phyloP scores from a whole-genome alignment of 2,888 invertebrate species.

The Polymixis lichenea region DNA sequence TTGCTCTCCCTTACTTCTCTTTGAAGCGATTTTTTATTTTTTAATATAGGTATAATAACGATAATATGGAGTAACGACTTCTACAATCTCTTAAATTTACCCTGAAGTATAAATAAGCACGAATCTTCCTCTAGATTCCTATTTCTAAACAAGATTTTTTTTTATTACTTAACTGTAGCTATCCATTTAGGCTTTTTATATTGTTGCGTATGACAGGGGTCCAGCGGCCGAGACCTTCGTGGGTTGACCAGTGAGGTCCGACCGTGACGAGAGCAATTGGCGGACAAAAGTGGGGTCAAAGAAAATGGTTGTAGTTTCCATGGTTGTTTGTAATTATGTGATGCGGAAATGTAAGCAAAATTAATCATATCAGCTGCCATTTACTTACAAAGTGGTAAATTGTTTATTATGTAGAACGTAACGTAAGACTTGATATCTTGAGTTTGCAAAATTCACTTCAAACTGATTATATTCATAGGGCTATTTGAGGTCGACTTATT shows the following conservation, averaged over 20 bases:
- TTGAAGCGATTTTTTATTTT: conserved; percentile 1
- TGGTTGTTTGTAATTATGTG: not conserved
- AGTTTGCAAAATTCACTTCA: not conserved
- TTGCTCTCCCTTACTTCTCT: not conserved
- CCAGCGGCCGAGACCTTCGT: not conserved
- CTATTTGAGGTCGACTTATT: not conserved
- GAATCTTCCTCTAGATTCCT: not conserved
- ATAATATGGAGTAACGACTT: not conserved
- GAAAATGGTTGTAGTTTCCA: not conserved
- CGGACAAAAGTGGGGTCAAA: not conserved
- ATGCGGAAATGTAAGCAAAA: not conserved
- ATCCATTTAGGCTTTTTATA: conserved; percentile 64
- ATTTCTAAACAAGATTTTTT: conserved; percentile 28
- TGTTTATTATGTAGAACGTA: no score
- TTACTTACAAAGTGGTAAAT: not conserved
- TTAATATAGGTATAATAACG: not conserved
- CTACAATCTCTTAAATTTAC: not conserved
- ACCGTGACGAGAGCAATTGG: not conserved
- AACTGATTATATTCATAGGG: not conserved
- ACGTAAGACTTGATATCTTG: not conserved
- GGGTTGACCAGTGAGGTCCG: not conserved
- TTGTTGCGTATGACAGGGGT: not conserved
- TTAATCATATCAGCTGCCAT: not conserved
- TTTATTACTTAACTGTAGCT: conserved; percentile 58
- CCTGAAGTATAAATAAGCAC: not conserved